A percentile compares a stretch with the other conserved stretches of the same genome.
Evolutionary conservation across 2,113 vertebrate genomes (phyloP).

Genomic region (Oncorhynchus mykiss): DNA sequence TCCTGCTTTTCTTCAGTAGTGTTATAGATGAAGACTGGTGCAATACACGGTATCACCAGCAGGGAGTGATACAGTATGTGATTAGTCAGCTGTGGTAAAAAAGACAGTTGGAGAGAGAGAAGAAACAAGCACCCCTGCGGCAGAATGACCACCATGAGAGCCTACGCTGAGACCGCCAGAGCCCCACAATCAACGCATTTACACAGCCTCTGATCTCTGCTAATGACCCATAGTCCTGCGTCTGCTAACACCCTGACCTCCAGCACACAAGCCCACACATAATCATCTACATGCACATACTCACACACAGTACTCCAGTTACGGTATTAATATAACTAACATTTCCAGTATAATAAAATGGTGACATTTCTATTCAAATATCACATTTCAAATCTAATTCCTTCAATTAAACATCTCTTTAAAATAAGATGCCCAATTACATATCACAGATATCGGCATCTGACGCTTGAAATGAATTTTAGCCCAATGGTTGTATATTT

Average conservation of each 20-base stretch:
- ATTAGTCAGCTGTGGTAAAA: neutral
- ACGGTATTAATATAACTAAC: too few species aligned
- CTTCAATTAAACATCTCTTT: too few species aligned
- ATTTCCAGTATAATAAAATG: too few species aligned
- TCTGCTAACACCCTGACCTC: neutral
- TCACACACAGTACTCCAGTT: neutral
- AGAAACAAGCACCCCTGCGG: conserved; percentile 1
- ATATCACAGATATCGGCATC: too few species aligned
- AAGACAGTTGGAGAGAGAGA: conserved; percentile 36
- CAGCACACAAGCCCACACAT: neutral
- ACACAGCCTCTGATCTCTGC: conserved; percentile 12
- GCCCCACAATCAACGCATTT: neutral
- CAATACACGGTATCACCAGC: conserved; percentile 47
- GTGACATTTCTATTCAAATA: too few species aligned
- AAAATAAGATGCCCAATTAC: too few species aligned
- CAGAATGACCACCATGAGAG: conserved; percentile 1
- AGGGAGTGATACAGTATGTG: conserved; percentile 46
- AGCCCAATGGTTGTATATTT: too few species aligned
- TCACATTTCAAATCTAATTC: too few species aligned
- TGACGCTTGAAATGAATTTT: too few species aligned
- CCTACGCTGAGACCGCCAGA: neutral
- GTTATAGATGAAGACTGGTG: neutral
- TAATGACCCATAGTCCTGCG: conserved; percentile 4
- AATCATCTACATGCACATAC: neutral
- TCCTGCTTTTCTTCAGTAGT: neutral